A percentile compares a stretch with the other conserved stretches of the same genome.
Evolutionary conservation across 1,140 invertebrate genomes (phyloP).

Genomic region (Eumaeus atala): DNA sequence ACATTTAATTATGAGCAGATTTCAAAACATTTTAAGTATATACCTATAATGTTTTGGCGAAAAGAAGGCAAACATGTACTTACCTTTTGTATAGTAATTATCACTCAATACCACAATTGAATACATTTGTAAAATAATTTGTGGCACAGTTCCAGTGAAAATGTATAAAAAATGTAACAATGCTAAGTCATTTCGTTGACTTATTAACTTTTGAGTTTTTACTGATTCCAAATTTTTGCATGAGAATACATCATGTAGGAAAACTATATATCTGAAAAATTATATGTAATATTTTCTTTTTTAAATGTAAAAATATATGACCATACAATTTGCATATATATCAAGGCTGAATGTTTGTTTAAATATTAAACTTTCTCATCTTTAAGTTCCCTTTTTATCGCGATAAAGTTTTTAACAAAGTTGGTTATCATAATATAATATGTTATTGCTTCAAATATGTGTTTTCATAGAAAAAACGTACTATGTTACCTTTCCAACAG

Average conservation of each 20-base stretch:
- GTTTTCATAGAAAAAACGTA: too few species aligned
- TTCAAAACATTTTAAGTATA: too few species aligned
- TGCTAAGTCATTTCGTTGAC: conserved; percentile 60
- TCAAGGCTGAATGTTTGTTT: background rate
- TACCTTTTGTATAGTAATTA: conserved; percentile 66
- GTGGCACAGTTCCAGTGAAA: conserved; percentile 62
- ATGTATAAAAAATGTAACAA: conserved; percentile 63
- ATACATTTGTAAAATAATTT: conserved; percentile 65
- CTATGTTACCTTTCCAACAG: conserved; percentile 57
- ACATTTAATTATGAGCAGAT: too few species aligned
- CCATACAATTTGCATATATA: background rate
- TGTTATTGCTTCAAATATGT: too few species aligned
- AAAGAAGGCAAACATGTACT: background rate
- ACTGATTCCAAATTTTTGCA: conserved; percentile 59
- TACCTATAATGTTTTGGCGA: too few species aligned
- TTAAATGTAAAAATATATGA: too few species aligned
- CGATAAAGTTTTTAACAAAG: too few species aligned
- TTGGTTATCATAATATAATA: too few species aligned
- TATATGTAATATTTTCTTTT: too few species aligned
- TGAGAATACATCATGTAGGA: conserved; percentile 56
- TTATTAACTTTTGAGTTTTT: conserved; percentile 50
- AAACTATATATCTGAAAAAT: conserved; percentile 36
- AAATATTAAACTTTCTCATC: too few species aligned
- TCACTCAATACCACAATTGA: conserved; percentile 54
- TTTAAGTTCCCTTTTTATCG: too few species aligned